Conservation (phyloP, 2,888 invertebrate species). For the Pseudeuparius sepicola region DNA sequence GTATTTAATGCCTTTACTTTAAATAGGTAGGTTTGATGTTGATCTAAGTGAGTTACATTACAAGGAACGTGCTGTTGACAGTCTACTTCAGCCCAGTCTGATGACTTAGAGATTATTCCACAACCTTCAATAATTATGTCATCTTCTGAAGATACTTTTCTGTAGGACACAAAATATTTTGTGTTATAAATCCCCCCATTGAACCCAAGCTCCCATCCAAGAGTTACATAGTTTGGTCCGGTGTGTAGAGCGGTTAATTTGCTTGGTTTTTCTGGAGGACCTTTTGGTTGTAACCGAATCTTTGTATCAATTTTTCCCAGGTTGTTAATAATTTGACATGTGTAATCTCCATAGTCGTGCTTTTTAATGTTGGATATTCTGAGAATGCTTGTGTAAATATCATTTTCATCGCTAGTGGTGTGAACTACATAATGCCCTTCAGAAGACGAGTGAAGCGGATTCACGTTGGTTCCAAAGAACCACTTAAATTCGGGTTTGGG, state of each 20-base stretch:
- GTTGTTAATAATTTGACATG: conserved; percentile 76
- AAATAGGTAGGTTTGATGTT: conserved; percentile 78
- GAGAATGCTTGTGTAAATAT: conserved; percentile 73
- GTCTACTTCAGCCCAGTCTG: conserved; percentile 75
- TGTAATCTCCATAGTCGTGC: conserved; percentile 87
- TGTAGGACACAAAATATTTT: conserved; percentile 78
- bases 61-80: conserved; percentile 81
- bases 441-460: conserved; percentile 66
- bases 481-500: conserved; percentile 90
- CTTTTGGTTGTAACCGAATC: conserved; percentile 76
- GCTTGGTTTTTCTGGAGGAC: conserved; percentile 75
- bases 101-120: conserved; percentile 46
- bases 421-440: conserved; percentile 81
- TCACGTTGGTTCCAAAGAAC: conserved; percentile 69
- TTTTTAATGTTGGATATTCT: conserved; percentile 62
- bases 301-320: conserved; percentile 66
- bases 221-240: conserved; percentile 68
- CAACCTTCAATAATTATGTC: conserved; percentile 53
- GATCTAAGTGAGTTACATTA: conserved; percentile 75
- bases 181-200: conserved; percentile 82
- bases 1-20: conserved; percentile 85
- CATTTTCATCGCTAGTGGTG: conserved; percentile 71
- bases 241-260: conserved; percentile 61
- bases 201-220: conserved; percentile 84
- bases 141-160: conserved; percentile 53